phyloP scores from a whole-genome alignment of 2,888 invertebrate species.

The Scrobipalpa costella region DNA sequence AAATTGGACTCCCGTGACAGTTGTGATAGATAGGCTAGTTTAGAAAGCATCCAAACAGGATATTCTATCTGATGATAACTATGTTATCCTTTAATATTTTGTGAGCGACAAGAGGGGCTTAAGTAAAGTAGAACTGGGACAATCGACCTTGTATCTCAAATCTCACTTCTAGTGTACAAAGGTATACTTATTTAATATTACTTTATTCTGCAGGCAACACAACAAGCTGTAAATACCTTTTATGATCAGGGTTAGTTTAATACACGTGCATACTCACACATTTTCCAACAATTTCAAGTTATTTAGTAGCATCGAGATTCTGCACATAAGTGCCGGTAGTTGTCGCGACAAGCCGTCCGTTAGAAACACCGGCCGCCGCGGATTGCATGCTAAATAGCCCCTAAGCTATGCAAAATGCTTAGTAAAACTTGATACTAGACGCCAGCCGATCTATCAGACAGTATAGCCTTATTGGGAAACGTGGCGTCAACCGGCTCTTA shows the following conservation, averaged over 20 bases:
- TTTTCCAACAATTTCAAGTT: conserved; percentile 23
- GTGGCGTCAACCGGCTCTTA: conserved; percentile 50
- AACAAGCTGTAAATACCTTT: background rate
- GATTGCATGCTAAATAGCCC: conserved; percentile 64
- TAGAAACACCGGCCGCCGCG: conserved; percentile 57
- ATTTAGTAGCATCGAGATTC: conserved; percentile 27
- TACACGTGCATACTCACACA: conserved; percentile 29
- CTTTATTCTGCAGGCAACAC: background rate
- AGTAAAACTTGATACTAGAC: conserved; percentile 47
- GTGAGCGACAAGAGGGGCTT: conserved; percentile 41
- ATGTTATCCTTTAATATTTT: conserved; percentile 57
- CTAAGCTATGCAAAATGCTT: conserved; percentile 55
- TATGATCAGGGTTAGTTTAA: background rate
- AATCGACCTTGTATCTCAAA: conserved; percentile 42
- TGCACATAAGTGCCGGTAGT: conserved; percentile 52
- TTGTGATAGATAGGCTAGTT: conserved; percentile 71
- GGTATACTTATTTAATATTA: background rate
- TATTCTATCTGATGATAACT: conserved; percentile 65
- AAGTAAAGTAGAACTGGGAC: conserved; percentile 47
- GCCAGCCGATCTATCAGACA: conserved; percentile 52
- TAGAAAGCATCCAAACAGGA: conserved; percentile 72
- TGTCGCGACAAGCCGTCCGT: conserved; percentile 64
- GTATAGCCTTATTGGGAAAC: conserved; percentile 56
- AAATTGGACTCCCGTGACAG: conserved; percentile 61
- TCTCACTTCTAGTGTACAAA: background rate